Percentiles rank a stretch among this genome's conserved stretches.
phyloP scores from a whole-genome alignment of 1,140 invertebrate species.

The Pogonomyrmex californicus region DNA sequence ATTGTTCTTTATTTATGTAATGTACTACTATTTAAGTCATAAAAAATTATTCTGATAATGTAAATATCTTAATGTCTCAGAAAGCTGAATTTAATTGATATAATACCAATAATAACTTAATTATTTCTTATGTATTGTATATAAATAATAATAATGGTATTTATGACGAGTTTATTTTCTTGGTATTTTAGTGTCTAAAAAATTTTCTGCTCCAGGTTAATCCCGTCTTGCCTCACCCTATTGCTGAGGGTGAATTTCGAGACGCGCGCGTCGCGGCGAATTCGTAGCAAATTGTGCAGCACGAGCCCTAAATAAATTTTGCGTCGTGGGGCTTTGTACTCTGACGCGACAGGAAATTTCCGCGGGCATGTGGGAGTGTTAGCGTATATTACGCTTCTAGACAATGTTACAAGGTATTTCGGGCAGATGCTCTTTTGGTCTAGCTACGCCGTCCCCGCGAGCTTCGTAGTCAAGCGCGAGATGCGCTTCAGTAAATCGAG shows the following conservation, averaged over 20 bases:
- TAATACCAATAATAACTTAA: not conserved
- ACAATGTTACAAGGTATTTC: conserved; percentile 58
- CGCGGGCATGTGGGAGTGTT: not conserved
- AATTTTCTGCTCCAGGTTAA: conserved; percentile 21
- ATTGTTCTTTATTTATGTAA: not conserved
- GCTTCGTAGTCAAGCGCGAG: conserved; percentile 47
- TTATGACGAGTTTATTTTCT: not conserved
- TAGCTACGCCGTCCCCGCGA: conserved; percentile 14
- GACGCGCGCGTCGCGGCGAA: conserved; percentile 45
- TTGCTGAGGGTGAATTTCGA: conserved; percentile 37
- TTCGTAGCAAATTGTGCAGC: conserved; percentile 54
- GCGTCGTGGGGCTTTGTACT: conserved; percentile 50
- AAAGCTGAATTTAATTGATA: not conserved
- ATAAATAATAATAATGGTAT: not conserved
- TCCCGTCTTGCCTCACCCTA: not conserved
- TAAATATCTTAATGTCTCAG: not conserved
- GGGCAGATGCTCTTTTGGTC: conserved; percentile 50
- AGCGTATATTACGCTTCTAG: conserved; percentile 6
- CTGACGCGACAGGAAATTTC: conserved; percentile 59
- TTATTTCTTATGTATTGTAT: not conserved
- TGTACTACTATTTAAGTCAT: not conserved
- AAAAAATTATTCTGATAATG: not conserved
- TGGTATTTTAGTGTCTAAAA: not conserved
- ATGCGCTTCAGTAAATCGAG: not conserved
- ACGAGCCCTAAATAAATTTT: conserved; percentile 64